Conservation (phyloP, 2,113 vertebrate species). For the Sporophila hypoxantha region DNA sequence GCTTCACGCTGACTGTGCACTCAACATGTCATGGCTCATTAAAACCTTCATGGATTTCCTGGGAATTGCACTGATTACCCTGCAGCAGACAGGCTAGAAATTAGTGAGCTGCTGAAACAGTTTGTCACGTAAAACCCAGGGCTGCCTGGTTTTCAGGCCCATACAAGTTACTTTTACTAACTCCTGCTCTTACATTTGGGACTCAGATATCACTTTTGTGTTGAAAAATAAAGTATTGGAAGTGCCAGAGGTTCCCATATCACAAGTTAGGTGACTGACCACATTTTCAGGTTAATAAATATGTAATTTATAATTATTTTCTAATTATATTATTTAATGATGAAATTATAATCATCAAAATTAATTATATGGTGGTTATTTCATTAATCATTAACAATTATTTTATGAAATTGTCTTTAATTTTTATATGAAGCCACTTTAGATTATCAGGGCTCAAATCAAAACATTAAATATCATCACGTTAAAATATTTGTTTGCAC, state of each 20-base stretch:
- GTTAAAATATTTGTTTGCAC: neutral
- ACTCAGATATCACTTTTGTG: neutral
- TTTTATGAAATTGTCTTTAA: neutral
- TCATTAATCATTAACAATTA: neutral
- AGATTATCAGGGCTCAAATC: neutral
- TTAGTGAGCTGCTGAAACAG: constrained; percentile 3
- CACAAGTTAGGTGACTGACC: neutral
- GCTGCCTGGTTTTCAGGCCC: neutral
- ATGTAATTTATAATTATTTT: neutral
- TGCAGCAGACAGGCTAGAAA: constrained; percentile 26
- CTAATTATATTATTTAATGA: neutral
- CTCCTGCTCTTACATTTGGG: neutral
- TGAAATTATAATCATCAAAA: neutral
- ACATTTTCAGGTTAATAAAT: neutral
- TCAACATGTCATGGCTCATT: constrained; percentile 39
- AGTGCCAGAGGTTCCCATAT: neutral
- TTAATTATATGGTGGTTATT: neutral
- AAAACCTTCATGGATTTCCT: constrained; percentile 32
- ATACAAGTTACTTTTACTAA: neutral
- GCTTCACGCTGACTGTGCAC: neutral
- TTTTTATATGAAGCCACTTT: neutral
- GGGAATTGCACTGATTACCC: constrained; percentile 55
- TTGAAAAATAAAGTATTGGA: neutral
- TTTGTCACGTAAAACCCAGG: neutral
- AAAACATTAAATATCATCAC: neutral